Evolutionary conservation across 2,888 invertebrate species (phyloP), one percentile per base, ranked within the genome.

Genomic region (Tenthredo notha): DNA sequence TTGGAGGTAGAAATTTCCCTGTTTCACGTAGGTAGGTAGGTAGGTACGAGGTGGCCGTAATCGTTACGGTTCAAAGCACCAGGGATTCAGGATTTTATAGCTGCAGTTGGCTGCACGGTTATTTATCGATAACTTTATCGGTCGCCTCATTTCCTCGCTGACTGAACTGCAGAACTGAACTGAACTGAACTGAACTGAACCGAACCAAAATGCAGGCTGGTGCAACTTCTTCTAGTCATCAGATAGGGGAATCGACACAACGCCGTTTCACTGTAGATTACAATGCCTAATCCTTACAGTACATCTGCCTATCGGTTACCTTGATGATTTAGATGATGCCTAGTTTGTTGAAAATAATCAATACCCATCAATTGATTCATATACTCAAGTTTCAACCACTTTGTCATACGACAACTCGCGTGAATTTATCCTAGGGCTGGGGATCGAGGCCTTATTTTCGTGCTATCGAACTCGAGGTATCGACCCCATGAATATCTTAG

Each of bases 91-190:
- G 85, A 84, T 85, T 86, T 86, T 87, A 85, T 84, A 86, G 78
- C 86, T 84, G 65, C 80, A 83, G 72, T 67, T 78, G 80, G 74
- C 85, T 86, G 84, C 65, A 77, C 84, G 47, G 85, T 84, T 86
- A 86, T 82, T 87, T 84, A 86, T 87, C 87, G 86, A 87, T 87
- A 84, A 70, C 74, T 78, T 84, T 75, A 72, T 74, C 84, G 84
- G 84, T 84, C 58, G 75, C 67, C 84, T 72, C 72, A 40, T 84
- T 61, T 74, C 84, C 84, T 61, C 84, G 58, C 54, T 75, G 84
- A 80, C 80, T 80, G 80, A 80, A 80, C 58, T 80, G 80, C 80
- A 80, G 77, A 25, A 50, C 40, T 15, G 74, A 84, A 74, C 54
- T 47, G 78, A 80, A 74, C 61, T 37, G 43, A 74, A 61, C 37